A percentile compares a stretch with the other conserved stretches of the same genome.
These are phyloP conservation scores for Monochamus saltuarius DNA, from an alignment of 1,140 invertebrate genomes.

Conservation along the genomic window DNA sequence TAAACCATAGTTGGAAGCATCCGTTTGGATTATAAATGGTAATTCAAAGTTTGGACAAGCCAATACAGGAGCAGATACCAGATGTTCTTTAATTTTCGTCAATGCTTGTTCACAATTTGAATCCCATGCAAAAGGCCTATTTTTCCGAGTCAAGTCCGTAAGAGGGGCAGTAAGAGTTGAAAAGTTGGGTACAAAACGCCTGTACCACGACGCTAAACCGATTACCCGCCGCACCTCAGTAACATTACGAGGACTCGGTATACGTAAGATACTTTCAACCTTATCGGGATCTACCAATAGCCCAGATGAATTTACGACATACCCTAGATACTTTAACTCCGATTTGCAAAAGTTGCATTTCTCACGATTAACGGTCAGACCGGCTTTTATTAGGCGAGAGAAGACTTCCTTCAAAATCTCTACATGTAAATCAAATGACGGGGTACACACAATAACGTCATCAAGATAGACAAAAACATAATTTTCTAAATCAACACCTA, in stretches of 20 bases:
- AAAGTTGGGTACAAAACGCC: slow-evolving; percentile 48
- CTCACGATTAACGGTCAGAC: slow-evolving; percentile 35
- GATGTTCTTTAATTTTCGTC: too few relatives aligned
- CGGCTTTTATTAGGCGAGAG: background rate
- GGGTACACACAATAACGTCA: slow-evolving; percentile 43
- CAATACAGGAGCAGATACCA: too few relatives aligned
- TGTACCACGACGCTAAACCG: slow-evolving; percentile 52
- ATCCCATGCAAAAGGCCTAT: slow-evolving; percentile 18
- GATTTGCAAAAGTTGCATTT: slow-evolving; percentile 44
- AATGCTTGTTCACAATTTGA: too few relatives aligned
- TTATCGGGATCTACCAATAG: slow-evolving; percentile 47
- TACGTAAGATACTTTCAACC: slow-evolving; percentile 41
- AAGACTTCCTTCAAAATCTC: slow-evolving; percentile 3
- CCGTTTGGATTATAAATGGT: slow-evolving; percentile 35
- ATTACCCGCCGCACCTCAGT: slow-evolving; percentile 51
- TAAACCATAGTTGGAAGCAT: slow-evolving; percentile 31
- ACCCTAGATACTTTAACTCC: slow-evolving; percentile 46
- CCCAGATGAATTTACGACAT: slow-evolving; percentile 40
- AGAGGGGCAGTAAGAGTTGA: slow-evolving; percentile 39
- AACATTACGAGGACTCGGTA: slow-evolving; percentile 4
- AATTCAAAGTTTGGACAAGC: too few relatives aligned
- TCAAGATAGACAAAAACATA: slow-evolving; percentile 40
- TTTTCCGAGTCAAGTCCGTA: slow-evolving; percentile 31
- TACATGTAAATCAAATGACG: slow-evolving; percentile 28
- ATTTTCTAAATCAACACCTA: slow-evolving; percentile 30